phyloP scores from a whole-genome alignment of 1,140 invertebrate species.

The Idris sp. region DNA sequence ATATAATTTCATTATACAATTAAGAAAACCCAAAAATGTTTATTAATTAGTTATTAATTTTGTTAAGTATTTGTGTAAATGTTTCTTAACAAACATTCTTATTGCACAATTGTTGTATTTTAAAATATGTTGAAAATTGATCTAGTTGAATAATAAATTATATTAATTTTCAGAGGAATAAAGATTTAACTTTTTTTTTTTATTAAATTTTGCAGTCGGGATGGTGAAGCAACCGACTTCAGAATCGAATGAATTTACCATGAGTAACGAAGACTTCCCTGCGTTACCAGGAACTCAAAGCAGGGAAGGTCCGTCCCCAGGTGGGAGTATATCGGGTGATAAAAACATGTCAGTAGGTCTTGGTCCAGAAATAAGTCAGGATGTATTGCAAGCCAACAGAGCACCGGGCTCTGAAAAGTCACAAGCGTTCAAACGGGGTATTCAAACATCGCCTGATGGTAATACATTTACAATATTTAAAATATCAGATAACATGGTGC shows the following conservation, averaged over 20 bases:
- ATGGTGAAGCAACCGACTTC: slow-evolving; percentile 97
- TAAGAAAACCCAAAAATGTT: too few species aligned
- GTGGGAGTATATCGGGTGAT: slow-evolving; percentile 78
- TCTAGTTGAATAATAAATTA: too few species aligned
- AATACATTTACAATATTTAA: too few species aligned
- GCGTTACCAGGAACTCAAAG: slow-evolving; percentile 90
- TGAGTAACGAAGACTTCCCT: slow-evolving; percentile 99
- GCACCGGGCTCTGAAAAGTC: slow-evolving; percentile 76
- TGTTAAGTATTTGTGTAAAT: too few species aligned
- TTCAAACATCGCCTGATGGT: slow-evolving; percentile 97
- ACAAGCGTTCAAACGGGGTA: slow-evolving; percentile 85
- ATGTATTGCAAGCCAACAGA: slow-evolving; percentile 75
- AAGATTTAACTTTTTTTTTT: too few species aligned
- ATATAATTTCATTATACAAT: too few species aligned
- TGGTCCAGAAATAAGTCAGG: slow-evolving; percentile 76
- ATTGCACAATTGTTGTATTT: too few species aligned
- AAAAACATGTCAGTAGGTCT: slow-evolving; percentile 79
- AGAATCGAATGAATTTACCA: slow-evolving; percentile 96
- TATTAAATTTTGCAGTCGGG: slow-evolving; percentile 83
- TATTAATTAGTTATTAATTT: too few species aligned
- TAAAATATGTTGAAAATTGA: too few species aligned
- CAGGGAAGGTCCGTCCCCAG: slow-evolving; percentile 79
- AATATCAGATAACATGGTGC: too few species aligned
- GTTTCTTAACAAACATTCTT: too few species aligned
- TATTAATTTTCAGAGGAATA: too few species aligned